A percentile compares a stretch with the other conserved stretches of the same genome.
Evolutionary conservation across 2,797 vertebrate species (phyloP).

Genomic region (Schizopygopsis pylzovi): DNA sequence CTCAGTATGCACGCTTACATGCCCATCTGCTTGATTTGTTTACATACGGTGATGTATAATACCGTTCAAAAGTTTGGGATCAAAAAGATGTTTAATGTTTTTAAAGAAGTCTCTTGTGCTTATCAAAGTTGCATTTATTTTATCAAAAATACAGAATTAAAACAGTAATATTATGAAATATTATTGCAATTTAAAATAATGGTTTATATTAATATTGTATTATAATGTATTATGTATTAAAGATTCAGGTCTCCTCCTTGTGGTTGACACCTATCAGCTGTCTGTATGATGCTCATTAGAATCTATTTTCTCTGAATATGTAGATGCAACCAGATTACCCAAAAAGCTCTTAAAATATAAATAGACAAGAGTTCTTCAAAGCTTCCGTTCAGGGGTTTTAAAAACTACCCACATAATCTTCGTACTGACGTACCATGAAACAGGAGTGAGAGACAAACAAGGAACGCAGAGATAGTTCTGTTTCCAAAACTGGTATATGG

Average conservation of each 20-base stretch:
- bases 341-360: neutral
- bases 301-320: constrained; percentile 38
- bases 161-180: neutral
- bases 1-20: neutral
- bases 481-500: neutral
- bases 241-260: neutral
- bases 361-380: neutral
- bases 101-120: neutral
- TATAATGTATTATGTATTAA: neutral
- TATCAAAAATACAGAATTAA: neutral
- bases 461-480: neutral
- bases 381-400: constrained; percentile 15
- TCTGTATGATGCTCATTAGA: neutral
- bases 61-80: neutral
- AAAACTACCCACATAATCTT: neutral
- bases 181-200: neutral
- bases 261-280: neutral
- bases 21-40: neutral
- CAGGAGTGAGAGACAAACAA: neutral
- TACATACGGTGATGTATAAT: neutral
- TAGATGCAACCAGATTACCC: neutral
- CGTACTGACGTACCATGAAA: neutral
- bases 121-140: neutral
- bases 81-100: neutral
- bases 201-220: neutral